Percentiles rank a stretch among this genome's conserved stretches.
Evolutionary conservation across 1,140 invertebrate species (phyloP).

Genomic region (Microplitis demolitor): DNA sequence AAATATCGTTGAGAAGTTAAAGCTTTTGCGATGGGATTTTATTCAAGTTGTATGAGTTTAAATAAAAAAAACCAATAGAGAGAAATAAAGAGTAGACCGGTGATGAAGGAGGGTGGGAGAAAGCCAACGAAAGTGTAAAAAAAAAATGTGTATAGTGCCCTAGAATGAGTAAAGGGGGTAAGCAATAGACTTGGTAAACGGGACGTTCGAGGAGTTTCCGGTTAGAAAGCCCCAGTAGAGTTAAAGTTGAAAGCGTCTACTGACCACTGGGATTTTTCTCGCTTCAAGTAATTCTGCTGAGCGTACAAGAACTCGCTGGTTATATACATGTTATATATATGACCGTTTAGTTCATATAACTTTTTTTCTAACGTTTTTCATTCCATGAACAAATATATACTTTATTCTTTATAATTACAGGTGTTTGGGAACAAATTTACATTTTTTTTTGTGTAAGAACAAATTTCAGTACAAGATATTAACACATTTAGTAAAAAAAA

Average conservation of each 20-base stretch:
- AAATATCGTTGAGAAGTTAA: not conserved
- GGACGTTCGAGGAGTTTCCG: conserved; percentile 17
- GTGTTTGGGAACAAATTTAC: too few relatives aligned
- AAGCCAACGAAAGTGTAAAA: not conserved
- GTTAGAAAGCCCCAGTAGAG: conserved; percentile 1
- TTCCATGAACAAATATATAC: too few relatives aligned
- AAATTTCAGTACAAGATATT: too few relatives aligned
- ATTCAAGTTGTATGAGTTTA: not conserved
- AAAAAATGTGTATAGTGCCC: not conserved
- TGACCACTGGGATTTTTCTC: conserved; percentile 18
- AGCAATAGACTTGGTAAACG: conserved; percentile 16
- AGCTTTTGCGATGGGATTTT: not conserved
- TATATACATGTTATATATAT: not conserved
- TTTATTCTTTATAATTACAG: too few relatives aligned
- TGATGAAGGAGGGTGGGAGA: not conserved
- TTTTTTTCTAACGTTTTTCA: too few relatives aligned
- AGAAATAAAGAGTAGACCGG: not conserved
- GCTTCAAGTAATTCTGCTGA: conserved; percentile 20
- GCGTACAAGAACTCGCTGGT: conserved; percentile 1
- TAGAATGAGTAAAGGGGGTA: not conserved
- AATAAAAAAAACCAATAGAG: not conserved
- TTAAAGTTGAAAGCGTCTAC: conserved; percentile 17
- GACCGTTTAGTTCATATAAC: too few relatives aligned
- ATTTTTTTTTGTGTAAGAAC: too few relatives aligned
- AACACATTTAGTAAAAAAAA: too few relatives aligned